A percentile compares a stretch with the other conserved stretches of the same genome.
phyloP scores from a whole-genome alignment of 2,888 invertebrate genomes.

The Napeogenes inachia region DNA sequence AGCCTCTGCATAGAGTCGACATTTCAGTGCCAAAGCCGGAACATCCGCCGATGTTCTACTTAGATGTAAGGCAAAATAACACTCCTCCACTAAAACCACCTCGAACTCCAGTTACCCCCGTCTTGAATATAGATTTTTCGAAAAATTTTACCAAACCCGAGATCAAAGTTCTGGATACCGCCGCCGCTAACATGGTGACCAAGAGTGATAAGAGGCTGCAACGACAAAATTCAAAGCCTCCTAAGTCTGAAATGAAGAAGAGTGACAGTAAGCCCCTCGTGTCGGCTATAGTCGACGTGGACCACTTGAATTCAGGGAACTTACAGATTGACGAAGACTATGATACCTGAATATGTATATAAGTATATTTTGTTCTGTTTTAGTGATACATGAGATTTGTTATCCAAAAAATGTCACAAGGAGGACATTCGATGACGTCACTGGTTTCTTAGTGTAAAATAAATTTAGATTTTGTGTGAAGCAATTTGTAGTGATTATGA shows the following conservation, averaged over 20 bases:
- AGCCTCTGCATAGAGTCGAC: constrained; percentile 44
- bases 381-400: constrained; percentile 31
- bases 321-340: constrained; percentile 74
- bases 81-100: constrained; percentile 24
- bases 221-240: constrained; percentile 54
- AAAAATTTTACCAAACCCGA: constrained; percentile 61
- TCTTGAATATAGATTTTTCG: constrained; percentile 67
- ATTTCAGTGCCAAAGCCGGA: constrained; percentile 44
- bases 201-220: constrained; percentile 41
- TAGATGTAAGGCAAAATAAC: constrained; percentile 37
- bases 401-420: constrained; percentile 30
- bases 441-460: too few relatives aligned
- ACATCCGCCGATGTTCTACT: constrained; percentile 36
- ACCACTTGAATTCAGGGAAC: constrained; percentile 62
- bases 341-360: constrained; percentile 66
- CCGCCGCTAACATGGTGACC: constrained; percentile 44
- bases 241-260: constrained; percentile 50
- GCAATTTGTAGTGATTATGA: too few relatives aligned
- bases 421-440: neutral
- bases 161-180: constrained; percentile 59
- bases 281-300: constrained; percentile 48
- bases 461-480: too few relatives aligned
- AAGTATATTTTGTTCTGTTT: constrained; percentile 48
- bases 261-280: constrained; percentile 42
- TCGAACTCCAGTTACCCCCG: constrained; percentile 47